phyloP scores from a whole-genome alignment of 2,113 vertebrate species.

The Glareola pratincola region DNA sequence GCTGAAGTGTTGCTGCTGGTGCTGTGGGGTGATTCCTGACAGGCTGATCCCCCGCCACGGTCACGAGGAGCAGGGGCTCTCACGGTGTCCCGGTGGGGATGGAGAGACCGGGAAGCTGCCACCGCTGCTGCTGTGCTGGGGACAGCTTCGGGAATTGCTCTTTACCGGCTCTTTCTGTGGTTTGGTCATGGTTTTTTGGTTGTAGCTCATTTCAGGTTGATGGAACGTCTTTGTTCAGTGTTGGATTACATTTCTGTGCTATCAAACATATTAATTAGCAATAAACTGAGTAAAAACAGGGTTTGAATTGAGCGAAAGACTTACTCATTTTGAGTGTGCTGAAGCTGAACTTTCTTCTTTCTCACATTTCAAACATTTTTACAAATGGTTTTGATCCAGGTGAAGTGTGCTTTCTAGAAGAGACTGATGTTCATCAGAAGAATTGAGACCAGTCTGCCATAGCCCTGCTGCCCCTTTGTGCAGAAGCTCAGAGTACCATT shows the following conservation, averaged over 20 bases:
- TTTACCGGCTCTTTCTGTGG: fast-evolving
- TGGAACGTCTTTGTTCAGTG: not conserved
- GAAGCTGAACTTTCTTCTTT: not conserved
- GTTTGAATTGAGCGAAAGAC: not conserved
- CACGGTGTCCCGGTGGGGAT: not conserved
- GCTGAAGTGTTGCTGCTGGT: not conserved
- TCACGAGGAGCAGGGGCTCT: not conserved
- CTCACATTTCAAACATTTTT: not conserved
- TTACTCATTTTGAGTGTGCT: fast-evolving
- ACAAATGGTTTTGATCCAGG: not conserved
- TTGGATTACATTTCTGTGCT: not conserved
- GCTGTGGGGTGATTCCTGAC: fast-evolving
- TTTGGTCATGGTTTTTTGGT: not conserved
- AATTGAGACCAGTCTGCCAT: not conserved
- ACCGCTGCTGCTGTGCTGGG: not conserved
- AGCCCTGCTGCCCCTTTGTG: not conserved
- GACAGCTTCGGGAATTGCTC: not conserved
- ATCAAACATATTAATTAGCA: not conserved
- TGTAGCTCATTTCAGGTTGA: not conserved
- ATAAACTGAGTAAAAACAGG: not conserved
- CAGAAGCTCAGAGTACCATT: not conserved
- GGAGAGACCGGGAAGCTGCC: not conserved
- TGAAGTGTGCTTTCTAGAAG: not conserved
- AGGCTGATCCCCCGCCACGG: not conserved
- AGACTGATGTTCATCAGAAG: not conserved